A percentile compares a stretch with the other conserved stretches of the same genome.
Conservation (phyloP, 2,888 invertebrate genomes). For the Rhodophaea formosa region DNA sequence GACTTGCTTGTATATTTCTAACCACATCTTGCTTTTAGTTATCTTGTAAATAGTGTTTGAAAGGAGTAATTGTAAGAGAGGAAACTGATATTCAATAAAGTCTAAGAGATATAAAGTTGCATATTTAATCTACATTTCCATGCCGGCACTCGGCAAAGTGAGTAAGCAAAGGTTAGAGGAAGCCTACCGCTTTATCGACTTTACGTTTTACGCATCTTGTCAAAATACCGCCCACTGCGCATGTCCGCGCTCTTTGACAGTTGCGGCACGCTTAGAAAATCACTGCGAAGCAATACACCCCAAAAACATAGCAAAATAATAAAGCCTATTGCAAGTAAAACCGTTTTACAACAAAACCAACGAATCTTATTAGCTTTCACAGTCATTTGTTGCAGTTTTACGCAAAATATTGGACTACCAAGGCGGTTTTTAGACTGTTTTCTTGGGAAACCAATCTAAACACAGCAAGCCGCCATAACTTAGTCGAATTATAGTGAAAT, state of each 20-base stretch:
- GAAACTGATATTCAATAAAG: no score
- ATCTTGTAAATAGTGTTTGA: no score
- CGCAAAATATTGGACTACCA: slow-evolving; percentile 24
- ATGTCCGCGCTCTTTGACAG: slow-evolving; percentile 62
- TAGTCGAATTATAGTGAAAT: slow-evolving; percentile 46
- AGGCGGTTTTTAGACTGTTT: slow-evolving; percentile 41
- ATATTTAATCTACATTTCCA: neutral
- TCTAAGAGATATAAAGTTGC: no score
- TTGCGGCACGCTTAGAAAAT: slow-evolving; percentile 63
- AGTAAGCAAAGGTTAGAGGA: slow-evolving; percentile 1
- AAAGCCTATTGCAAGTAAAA: slow-evolving; percentile 24
- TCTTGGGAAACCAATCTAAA: slow-evolving; percentile 44
- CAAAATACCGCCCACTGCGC: slow-evolving; percentile 54
- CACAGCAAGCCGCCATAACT: slow-evolving; percentile 56
- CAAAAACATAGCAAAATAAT: slow-evolving; percentile 48
- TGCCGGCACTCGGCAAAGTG: neutral
- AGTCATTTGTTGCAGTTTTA: slow-evolving; percentile 24
- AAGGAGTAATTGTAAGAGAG: no score
- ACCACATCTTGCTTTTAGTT: no score
- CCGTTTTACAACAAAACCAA: slow-evolving; percentile 20
- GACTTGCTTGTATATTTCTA: no score
- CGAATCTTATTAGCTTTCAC: slow-evolving; percentile 25
- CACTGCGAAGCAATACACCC: slow-evolving; percentile 55
- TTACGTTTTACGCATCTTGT: slow-evolving; percentile 47
- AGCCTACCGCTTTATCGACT: slow-evolving; percentile 64